phyloP scores from a whole-genome alignment of 2,888 invertebrate species.

The Sphinx pinastri region DNA sequence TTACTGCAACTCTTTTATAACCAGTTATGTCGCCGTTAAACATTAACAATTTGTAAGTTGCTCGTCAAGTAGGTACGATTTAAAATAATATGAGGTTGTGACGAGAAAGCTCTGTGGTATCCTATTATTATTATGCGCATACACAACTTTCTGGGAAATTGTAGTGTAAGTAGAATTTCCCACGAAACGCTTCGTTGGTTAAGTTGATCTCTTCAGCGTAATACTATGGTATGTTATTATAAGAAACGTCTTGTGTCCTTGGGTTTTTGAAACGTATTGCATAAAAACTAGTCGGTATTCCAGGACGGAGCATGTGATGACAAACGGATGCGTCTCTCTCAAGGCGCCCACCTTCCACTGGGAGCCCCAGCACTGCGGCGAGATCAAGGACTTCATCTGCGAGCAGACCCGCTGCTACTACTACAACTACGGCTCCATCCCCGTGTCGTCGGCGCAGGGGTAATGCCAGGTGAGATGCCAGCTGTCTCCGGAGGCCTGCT shows the following conservation, averaged over 20 bases:
- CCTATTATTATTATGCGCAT: constrained; percentile 15
- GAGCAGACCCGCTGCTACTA: constrained; percentile 96
- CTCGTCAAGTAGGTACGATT: not conserved
- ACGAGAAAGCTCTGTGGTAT: constrained; percentile 14
- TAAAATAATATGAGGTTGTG: not conserved
- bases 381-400: constrained; percentile 94
- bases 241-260: constrained; percentile 8
- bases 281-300: constrained; percentile 80
- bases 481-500: constrained; percentile 81
- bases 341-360: constrained; percentile 91
- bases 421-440: constrained; percentile 95
- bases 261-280: constrained; percentile 49
- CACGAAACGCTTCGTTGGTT: constrained; percentile 49
- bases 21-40: not conserved
- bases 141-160: constrained; percentile 45
- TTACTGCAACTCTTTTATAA: not conserved
- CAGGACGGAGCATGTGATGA: constrained; percentile 83
- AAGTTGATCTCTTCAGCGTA: constrained; percentile 30
- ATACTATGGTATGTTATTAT: constrained; percentile 15
- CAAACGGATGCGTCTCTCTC: constrained; percentile 90
- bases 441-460: constrained; percentile 95
- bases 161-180: constrained; percentile 43
- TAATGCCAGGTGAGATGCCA: constrained; percentile 92
- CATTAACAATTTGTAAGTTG: not conserved
- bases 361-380: constrained; percentile 92